Evolutionary conservation across 2,797 vertebrate species (phyloP).

Genomic region (Sphenodon punctatus): DNA sequence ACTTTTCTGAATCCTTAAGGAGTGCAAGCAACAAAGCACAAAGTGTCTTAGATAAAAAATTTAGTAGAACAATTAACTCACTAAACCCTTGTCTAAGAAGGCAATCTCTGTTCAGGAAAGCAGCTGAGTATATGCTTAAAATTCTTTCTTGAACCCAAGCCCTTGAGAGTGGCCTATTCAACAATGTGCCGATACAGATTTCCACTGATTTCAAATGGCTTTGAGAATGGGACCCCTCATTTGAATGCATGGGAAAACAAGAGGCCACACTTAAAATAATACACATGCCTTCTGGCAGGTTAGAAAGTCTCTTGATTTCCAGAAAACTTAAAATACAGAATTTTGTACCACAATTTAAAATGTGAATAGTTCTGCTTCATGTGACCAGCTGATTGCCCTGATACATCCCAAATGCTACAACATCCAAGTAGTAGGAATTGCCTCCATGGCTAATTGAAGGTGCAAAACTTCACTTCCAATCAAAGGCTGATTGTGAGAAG

Average conservation of each 20-base stretch:
- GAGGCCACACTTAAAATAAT: too few species aligned
- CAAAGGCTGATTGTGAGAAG: neutral
- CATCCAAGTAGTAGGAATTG: neutral
- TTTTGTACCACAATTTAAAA: neutral
- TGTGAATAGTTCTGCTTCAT: neutral
- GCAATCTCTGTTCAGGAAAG: neutral
- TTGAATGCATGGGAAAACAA: neutral
- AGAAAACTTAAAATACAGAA: neutral
- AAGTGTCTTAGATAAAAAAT: fast-evolving
- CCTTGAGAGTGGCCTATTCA: too few species aligned
- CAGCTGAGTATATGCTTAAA: too few species aligned
- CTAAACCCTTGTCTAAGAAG: neutral
- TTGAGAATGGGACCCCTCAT: neutral
- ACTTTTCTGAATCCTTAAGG: too few species aligned
- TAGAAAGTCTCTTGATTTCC: neutral
- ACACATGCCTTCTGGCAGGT: too few species aligned
- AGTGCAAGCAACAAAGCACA: too few species aligned
- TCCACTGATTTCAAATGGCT: neutral
- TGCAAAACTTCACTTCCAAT: neutral
- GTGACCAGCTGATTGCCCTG: neutral
- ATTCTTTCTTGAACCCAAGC: too few species aligned
- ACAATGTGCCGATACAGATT: too few species aligned
- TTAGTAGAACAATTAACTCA: neutral
- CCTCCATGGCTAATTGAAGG: neutral
- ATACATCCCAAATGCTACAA: neutral